Base-by-base conservation (phyloP, 2,113 vertebrate species). In the Cyphomyrus plagiostoma region DNA sequence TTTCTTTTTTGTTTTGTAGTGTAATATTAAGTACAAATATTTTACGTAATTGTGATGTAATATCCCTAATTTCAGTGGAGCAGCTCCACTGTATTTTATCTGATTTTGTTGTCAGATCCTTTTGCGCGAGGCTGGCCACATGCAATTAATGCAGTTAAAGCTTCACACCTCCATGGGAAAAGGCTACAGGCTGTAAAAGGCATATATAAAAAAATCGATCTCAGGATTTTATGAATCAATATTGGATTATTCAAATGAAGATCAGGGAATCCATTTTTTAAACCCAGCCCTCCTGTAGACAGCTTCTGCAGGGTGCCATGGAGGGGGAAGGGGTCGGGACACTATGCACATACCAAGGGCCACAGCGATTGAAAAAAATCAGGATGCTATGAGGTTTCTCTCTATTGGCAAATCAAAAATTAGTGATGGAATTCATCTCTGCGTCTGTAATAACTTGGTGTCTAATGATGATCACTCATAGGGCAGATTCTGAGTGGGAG, bases 401-500 rank as follows among this genome's bases (percentile, higher is more conserved):
- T 74, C 30, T 3, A 13, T 74, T 35, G 66, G 66, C 66, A 82
- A 17, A 82, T 82, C 35, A 21, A 39, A 45, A 82, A 45, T 15
- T 45, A 17, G 39, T 42, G 35, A 46, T 19, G 17, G n/a, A 86
- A 86, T 30, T 15, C 7, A 30, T 52, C n/a, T 45, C 35, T 89
- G 74, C 39, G 10, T 89, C 17, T 53, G 30, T 70, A 85, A 42
- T 53, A 87, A 39, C 50, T 53, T 89, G 83, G 83, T 90, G 89
- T 90, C 89, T 90, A 35, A 90, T 90, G 84, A 90, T 90, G 89
- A 90, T 74, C 53, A 90, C 83, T 90, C 85, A 84, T 90, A 90
- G 49, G 89, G 17, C 85, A 53, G 77, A 19, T 49, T 26, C 74
- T 89, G 88, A 90, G 89, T 90, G 83, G 0, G 92, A 42, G 70